Evolutionary conservation across 2,888 invertebrate species (phyloP), one percentile per base, ranked within the genome.

Genomic region (Pantelozetes paolii): DNA sequence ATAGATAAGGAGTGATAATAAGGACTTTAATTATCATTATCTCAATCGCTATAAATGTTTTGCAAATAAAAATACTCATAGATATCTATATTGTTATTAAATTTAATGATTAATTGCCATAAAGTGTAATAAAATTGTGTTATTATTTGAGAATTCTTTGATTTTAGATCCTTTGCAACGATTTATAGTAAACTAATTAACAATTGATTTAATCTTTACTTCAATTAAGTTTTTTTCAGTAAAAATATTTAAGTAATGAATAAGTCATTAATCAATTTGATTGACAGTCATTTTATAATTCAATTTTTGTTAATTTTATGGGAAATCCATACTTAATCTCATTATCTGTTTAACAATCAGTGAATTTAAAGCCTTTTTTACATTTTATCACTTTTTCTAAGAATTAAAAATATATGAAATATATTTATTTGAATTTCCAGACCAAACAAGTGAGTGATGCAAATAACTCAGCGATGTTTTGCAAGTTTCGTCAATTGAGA

Each of bases 361-460:
- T n/a, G n/a, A n/a, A n/a, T n/a, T n/a, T n/a, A n/a, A n/a, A n/a
- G n/a, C n/a, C n/a, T n/a, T n/a, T n/a, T n/a, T n/a, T n/a, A n/a
- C n/a, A n/a, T n/a, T n/a, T n/a, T n/a, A n/a, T n/a, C n/a, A n/a
- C n/a, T n/a, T n/a, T 45, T 2, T 6, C 2, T 36, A 50, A 18
- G 26, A 59, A 23, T 59, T 59, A 32, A 36, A 32, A 36, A 30
- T 36, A 36, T 62, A 32, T 59, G 23, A 28, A 62, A 5, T 30
- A 15, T 11, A 2, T 32, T 26, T 8, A 59, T 59, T 42, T 50
- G 15, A 18, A 36, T 28, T 62, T 70, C 13, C 26, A 73, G 81
- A 94, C 94, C 0, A 94, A 94, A 81, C 94, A 94, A 81, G 83
- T 94, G 71, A 92, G 94, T 81, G 92, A 92, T 0, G 93, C 94